These are phyloP conservation scores for Cerceris ruficornis DNA, from an alignment of 2,888 invertebrate genomes.

Conservation along the genomic window DNA sequence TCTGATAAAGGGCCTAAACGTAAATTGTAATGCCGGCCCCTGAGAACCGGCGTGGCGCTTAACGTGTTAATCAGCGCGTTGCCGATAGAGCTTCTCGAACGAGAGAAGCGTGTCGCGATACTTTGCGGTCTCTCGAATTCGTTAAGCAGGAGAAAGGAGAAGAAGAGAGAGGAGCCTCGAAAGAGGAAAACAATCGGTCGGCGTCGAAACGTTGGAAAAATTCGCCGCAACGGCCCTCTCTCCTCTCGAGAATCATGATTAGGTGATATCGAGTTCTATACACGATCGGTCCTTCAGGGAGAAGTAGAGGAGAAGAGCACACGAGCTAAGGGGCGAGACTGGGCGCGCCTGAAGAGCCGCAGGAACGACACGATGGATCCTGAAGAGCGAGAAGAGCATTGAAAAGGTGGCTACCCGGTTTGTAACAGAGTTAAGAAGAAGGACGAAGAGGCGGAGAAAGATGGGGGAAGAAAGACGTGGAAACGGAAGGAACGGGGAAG, in stretches of 20 bases:
- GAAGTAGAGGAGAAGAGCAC: constrained; percentile 24
- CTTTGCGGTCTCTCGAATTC: no score
- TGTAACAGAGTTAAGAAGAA: constrained; percentile 53
- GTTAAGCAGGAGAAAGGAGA: no score
- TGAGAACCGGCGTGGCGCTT: no score
- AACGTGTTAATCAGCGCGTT: no score
- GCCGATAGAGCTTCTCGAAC: no score
- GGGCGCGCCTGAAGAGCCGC: constrained; percentile 44
- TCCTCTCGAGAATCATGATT: constrained; percentile 48
- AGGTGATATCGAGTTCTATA: constrained; percentile 55
- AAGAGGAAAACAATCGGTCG: constrained; percentile 30
- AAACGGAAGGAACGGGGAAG: constrained; percentile 15
- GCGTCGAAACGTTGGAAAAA: constrained; percentile 16
- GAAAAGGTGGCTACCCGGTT: constrained; percentile 56
- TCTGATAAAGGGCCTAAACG: no score
- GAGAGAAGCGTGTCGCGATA: no score
- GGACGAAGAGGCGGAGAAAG: constrained; percentile 18
- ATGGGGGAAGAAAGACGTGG: constrained; percentile 9
- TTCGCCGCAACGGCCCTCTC: constrained; percentile 25
- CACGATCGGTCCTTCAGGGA: constrained; percentile 39
- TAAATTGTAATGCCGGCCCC: no score
- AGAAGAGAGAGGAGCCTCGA: no score
- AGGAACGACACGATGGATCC: constrained; percentile 43
- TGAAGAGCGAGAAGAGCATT: constrained; percentile 56
- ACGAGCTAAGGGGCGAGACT: background rate